phyloP scores from a whole-genome alignment of 2,888 invertebrate species.

The Hypena proboscidalis region DNA sequence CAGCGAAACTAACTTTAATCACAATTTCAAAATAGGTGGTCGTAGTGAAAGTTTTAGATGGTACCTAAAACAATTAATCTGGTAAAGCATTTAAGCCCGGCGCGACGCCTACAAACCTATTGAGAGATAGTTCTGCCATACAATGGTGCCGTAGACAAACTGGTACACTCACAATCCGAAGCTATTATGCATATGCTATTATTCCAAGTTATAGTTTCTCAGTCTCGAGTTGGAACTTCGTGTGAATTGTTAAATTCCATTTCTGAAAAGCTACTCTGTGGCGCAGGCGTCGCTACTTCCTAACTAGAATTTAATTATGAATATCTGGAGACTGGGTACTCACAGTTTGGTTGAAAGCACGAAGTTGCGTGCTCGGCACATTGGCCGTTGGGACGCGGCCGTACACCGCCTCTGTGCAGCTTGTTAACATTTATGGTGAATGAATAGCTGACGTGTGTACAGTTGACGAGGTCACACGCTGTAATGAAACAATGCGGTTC shows the following conservation, averaged over 20 bases:
- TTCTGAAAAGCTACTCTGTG: slow-evolving; percentile 68
- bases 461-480: slow-evolving; percentile 11
- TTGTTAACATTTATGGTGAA: slow-evolving; percentile 31
- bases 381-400: slow-evolving; percentile 30
- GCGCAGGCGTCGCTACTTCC: slow-evolving; percentile 65
- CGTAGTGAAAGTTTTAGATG: slow-evolving; percentile 1
- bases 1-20: background rate
- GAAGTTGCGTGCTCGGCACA: slow-evolving; percentile 45
- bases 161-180: slow-evolving; percentile 36
- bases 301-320: slow-evolving; percentile 83
- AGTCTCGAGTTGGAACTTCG: slow-evolving; percentile 68
- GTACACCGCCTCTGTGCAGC: slow-evolving; percentile 16
- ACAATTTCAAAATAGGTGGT: background rate
- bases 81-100: background rate
- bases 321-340: slow-evolving; percentile 67
- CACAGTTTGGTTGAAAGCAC: slow-evolving; percentile 46
- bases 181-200: slow-evolving; percentile 59
- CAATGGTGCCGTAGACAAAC: slow-evolving; percentile 45
- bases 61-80: slow-evolving; percentile 3
- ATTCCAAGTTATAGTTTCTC: slow-evolving; percentile 65
- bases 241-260: slow-evolving; percentile 83
- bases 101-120: slow-evolving; percentile 1
- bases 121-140: slow-evolving; percentile 21
- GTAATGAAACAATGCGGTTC: background rate
- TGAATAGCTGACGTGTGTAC: slow-evolving; percentile 32